Conservation (phyloP, 2,888 invertebrate genomes). For the Leucophora obtusa region DNA sequence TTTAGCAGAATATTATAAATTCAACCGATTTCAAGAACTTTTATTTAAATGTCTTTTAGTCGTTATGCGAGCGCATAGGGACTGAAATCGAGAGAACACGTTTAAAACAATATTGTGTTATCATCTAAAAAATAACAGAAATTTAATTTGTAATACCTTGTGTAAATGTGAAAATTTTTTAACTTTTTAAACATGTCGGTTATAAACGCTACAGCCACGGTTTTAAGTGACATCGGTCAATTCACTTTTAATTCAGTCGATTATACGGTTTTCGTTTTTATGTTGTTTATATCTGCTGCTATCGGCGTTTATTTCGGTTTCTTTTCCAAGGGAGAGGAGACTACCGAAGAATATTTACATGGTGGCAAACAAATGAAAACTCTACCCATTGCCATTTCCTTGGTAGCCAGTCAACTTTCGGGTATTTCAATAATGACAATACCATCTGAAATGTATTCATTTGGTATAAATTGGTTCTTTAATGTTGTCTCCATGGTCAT, state of each 20-base stretch:
- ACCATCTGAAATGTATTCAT: constrained; percentile 80
- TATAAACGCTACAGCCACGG: constrained; percentile 27
- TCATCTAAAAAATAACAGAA: neutral
- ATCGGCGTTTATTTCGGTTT: constrained; percentile 82
- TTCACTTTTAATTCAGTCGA: constrained; percentile 77
- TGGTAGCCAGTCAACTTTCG: constrained; percentile 82
- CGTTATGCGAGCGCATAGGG: neutral
- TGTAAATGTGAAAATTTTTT: too few relatives aligned
- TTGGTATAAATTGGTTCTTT: constrained; percentile 79
- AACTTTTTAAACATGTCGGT: constrained; percentile 10
- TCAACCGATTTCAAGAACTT: neutral
- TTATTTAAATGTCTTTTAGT: constrained; percentile 23
- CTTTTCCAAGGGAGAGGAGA: constrained; percentile 79
- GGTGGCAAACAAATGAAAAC: constrained; percentile 81
- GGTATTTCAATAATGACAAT: constrained; percentile 80
- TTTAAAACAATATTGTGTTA: too few relatives aligned
- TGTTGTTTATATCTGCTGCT: constrained; percentile 80
- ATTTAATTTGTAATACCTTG: neutral
- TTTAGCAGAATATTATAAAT: constrained; percentile 29
- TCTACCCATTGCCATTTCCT: constrained; percentile 82
- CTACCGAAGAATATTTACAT: constrained; percentile 81
- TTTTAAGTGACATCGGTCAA: constrained; percentile 52
- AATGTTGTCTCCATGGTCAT: constrained; percentile 77
- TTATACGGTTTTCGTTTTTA: constrained; percentile 80
- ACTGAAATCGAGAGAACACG: neutral